phyloP scores from a whole-genome alignment of 2,797 vertebrate genomes.

The Coendou prehensilis region DNA sequence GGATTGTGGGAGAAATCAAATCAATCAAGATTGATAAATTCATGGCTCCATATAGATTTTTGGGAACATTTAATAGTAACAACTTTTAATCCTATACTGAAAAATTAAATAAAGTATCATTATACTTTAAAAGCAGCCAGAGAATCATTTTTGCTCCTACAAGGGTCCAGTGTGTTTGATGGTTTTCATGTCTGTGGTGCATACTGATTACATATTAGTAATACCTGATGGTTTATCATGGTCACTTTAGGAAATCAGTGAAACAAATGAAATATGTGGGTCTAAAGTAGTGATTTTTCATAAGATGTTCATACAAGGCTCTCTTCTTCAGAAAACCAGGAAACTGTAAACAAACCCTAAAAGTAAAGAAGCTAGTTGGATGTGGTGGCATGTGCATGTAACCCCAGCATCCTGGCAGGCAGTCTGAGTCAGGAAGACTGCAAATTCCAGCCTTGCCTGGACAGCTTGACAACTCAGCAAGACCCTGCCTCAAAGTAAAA shows the following conservation, averaged over 20 bases:
- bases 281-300: not conserved
- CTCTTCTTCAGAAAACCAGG: not conserved
- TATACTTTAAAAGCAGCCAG: not conserved
- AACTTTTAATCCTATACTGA: not conserved
- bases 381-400: not conserved
- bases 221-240: not conserved
- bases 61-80: not conserved
- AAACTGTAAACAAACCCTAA: not conserved
- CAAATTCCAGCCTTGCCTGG: not conserved
- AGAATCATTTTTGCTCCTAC: not conserved
- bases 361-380: not conserved
- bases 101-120: not conserved
- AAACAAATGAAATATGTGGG: not conserved
- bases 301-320: not conserved
- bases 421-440: not conserved
- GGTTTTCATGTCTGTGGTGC: accelerated
- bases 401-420: not conserved
- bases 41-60: not conserved
- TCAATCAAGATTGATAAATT: not conserved
- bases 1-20: not conserved
- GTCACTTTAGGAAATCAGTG: not conserved
- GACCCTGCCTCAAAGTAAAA: not conserved
- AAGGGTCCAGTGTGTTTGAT: accelerated
- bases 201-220: too few relatives aligned
- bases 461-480: not conserved